Percentiles rank a stretch among this genome's conserved stretches.
These are phyloP conservation scores for Echiichthys vipera DNA, from an alignment of 2,797 vertebrate genomes.

Conservation along the genomic window DNA sequence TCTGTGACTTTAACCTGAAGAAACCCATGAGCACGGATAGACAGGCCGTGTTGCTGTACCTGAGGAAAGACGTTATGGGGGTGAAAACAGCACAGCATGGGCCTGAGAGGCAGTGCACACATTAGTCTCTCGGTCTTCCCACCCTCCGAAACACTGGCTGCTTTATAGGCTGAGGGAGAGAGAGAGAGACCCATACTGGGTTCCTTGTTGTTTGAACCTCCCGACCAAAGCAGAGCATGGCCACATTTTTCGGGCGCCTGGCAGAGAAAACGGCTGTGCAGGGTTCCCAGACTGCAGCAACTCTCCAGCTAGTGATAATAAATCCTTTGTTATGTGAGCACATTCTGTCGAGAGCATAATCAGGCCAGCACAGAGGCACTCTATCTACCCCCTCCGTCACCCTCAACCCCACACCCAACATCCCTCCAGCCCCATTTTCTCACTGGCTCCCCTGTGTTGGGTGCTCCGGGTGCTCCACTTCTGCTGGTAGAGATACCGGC, in stretches of 20 bases:
- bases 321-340: conserved; percentile 78
- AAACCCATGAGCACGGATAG: not conserved
- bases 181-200: conserved; percentile 45
- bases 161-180: conserved; percentile 45
- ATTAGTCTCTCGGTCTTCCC: conserved; percentile 34
- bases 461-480: conserved; percentile 23
- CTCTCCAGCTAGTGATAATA: conserved; percentile 73
- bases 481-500: conserved; percentile 9
- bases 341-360: conserved; percentile 75
- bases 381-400: conserved; percentile 29
- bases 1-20: not conserved
- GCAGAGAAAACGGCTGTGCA: conserved; percentile 49
- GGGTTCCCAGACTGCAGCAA: conserved; percentile 68
- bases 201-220: conserved; percentile 58
- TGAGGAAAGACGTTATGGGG: not conserved
- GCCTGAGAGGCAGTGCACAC: conserved; percentile 12
- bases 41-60: conserved; percentile 16
- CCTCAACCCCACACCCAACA: conserved; percentile 1
- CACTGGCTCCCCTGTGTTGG: conserved; percentile 3
- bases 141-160: conserved; percentile 58
- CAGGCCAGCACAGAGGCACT: conserved; percentile 70
- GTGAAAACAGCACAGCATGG: not conserved
- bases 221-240: conserved; percentile 55
- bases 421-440: conserved; percentile 28
- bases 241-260: conserved; percentile 59